Base-by-base conservation (phyloP, 2,113 vertebrate species). In the Sakesphorus luctuosus region DNA sequence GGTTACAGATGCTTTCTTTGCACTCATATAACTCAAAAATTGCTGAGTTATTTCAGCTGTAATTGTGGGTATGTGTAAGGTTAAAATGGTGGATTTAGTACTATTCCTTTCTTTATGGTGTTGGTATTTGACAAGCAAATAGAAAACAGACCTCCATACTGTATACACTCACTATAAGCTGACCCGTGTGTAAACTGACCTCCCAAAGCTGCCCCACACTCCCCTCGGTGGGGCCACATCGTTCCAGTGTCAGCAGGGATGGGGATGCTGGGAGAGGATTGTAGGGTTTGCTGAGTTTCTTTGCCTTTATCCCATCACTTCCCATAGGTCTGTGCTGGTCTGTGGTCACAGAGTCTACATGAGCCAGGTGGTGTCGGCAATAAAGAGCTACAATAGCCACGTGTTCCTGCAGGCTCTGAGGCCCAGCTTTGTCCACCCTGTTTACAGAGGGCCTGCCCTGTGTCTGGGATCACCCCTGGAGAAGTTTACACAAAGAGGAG, bases 1-100 rank as follows among this genome's bases (percentile, higher is more conserved):
- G 97, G 95, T 97, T 97, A 88, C 98, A 98, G 98, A 98, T 98
- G 98, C 94, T 97, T 94, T 97, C 97, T 97, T 96, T 97, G 96
- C 96, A 91, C 90, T 96, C 97, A 58, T 97, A 97, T 97, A 96
- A 96, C 96, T 96, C 94, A 95, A 96, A 97, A 98, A 97, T 96
- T 97, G 97, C 98, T 97, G 97, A 98, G 97, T 98, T 97, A 97
- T 96, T 97, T 96, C 97, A 94, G 94, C 95, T 96, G 92, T 94
- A 97, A 62, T 97, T 97, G 95, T 97, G 96, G 96, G 96, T 96
- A 93, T 96, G 88, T 93, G 94, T 96, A 97, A 93, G 94, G 92
- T 96, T 94, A 97, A 96, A 97, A 97, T 97, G 94, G 96, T 95
- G 90, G 95, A 92, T 96, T 97, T 95, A 95, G 92, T 82, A 89